Conservation (phyloP, 2,113 vertebrate species). For the Saccopteryx leptura region DNA sequence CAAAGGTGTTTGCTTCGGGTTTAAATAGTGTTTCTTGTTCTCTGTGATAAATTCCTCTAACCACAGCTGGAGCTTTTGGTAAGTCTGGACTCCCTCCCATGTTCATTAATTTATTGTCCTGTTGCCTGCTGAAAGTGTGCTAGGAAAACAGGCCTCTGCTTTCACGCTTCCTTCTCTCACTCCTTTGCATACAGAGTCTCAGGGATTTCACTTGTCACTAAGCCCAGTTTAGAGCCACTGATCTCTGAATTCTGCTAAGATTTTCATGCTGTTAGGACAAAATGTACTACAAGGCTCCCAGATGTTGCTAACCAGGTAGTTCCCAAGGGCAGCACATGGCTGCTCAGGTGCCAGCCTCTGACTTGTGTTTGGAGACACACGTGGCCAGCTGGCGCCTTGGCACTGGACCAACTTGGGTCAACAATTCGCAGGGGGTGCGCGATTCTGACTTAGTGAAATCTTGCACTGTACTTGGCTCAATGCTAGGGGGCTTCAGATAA, state of each 20-base stretch:
- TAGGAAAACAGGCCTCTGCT: background rate
- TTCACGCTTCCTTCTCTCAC: background rate
- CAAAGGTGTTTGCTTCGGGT: conserved; percentile 1
- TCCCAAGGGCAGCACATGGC: background rate
- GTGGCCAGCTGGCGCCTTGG: background rate
- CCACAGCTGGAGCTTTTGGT: background rate
- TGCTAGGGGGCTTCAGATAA: background rate
- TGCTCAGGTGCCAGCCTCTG: background rate
- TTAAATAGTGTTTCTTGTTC: background rate
- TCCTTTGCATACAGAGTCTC: background rate
- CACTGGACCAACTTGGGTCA: accelerated
- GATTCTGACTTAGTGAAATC: background rate
- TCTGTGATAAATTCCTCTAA: background rate
- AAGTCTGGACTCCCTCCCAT: background rate
- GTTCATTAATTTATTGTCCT: background rate
- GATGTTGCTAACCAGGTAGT: background rate
- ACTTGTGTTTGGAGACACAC: background rate
- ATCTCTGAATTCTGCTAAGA: conserved; percentile 25
- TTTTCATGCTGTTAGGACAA: conserved; percentile 16
- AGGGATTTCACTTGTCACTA: conserved; percentile 24
- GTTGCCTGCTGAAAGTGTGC: background rate
- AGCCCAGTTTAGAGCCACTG: conserved; percentile 8
- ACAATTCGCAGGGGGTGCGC: background rate
- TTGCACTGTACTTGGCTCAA: background rate
- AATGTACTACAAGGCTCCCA: conserved; percentile 26